These are phyloP conservation scores for Linepithema humile DNA, from an alignment of 1,140 invertebrate species.

Conservation along the genomic window DNA sequence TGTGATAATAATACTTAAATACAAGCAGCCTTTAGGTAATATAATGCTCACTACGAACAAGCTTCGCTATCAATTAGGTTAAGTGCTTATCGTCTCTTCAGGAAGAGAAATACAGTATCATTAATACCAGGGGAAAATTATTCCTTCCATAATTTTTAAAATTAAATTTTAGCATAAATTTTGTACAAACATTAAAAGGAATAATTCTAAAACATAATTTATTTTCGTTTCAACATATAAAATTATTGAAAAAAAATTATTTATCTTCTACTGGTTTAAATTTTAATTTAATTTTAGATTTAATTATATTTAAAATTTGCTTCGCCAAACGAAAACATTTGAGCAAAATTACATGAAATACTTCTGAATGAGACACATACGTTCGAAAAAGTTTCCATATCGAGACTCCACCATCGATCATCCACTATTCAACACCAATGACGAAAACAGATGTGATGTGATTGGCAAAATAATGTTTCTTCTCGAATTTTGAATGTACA, in stretches of 20 bases:
- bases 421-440: background rate
- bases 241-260: background rate
- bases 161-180: background rate
- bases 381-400: background rate
- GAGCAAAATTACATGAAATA: background rate
- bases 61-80: background rate
- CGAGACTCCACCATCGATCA: background rate
- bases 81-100: background rate
- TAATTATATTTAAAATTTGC: background rate
- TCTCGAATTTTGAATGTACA: background rate
- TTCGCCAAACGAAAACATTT: background rate
- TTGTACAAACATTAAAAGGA: background rate
- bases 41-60: background rate
- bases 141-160: background rate
- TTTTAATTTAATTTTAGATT: background rate
- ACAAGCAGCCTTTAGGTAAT: background rate
- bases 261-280: background rate
- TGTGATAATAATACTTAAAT: background rate
- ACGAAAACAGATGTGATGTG: background rate
- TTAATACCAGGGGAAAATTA: background rate
- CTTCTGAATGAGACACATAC: background rate
- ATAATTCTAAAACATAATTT: background rate
- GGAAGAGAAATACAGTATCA: background rate
- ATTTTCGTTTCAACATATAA: too few relatives aligned
- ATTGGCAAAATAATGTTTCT: conserved; percentile 11